Evolutionary conservation across 1,140 invertebrate species (phyloP).

Genomic region (Euwallacea fornicatus): DNA sequence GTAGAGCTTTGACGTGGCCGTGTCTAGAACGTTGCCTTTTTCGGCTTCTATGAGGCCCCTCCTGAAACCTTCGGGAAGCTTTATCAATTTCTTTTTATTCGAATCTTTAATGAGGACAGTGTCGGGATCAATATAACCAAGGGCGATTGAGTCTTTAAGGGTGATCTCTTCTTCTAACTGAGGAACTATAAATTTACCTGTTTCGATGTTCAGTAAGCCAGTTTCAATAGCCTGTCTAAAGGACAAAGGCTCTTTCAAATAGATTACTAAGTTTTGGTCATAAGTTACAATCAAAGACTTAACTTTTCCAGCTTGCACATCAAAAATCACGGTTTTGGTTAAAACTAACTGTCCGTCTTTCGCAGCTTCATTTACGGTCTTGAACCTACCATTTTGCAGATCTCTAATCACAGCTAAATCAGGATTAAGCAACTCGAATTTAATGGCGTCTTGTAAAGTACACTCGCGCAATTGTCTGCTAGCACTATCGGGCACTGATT

Average conservation of each 20-base stretch:
- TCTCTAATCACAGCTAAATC: constrained; percentile 77
- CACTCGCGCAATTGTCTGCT: constrained; percentile 63
- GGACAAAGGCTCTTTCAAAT: constrained; percentile 68
- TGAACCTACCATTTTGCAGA: constrained; percentile 72
- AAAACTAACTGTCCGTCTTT: constrained; percentile 71
- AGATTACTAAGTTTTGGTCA: constrained; percentile 72
- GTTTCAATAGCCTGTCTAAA: constrained; percentile 78
- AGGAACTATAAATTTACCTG: constrained; percentile 77
- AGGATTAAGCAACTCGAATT: constrained; percentile 74
- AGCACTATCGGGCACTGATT: constrained; percentile 46
- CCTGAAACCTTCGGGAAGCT: constrained; percentile 81
- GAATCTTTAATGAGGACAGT: constrained; percentile 87
- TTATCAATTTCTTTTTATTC: constrained; percentile 77
- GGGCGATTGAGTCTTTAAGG: constrained; percentile 79
- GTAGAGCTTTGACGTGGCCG: constrained; percentile 77
- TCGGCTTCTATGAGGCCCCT: constrained; percentile 85
- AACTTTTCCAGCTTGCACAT: constrained; percentile 64
- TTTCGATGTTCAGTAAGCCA: constrained; percentile 68
- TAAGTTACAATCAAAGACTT: constrained; percentile 72
- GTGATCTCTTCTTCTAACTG: constrained; percentile 68
- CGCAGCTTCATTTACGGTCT: constrained; percentile 71
- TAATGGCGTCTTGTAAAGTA: constrained; percentile 77
- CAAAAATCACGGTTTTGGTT: constrained; percentile 65
- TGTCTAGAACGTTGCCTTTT: constrained; percentile 81
- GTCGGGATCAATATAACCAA: constrained; percentile 83